Evolutionary conservation across 2,797 vertebrate species (phyloP).

Genomic region (Tragopan temminckii): DNA sequence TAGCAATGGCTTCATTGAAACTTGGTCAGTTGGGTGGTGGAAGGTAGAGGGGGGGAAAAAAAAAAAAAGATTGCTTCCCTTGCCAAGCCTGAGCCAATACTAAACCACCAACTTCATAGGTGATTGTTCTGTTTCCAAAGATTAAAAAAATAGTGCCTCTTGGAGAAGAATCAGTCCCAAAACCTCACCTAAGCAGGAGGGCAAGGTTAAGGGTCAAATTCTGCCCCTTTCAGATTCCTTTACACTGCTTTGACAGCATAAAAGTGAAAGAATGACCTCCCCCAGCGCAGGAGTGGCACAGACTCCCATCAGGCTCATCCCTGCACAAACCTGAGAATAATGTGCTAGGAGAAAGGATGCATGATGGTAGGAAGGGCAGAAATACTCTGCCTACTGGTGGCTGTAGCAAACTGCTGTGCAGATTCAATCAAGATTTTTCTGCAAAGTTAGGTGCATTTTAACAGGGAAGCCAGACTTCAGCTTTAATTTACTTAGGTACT

Average conservation of each 20-base stretch:
- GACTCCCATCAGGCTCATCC: neutral
- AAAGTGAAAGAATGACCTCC: neutral
- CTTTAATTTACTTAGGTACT: neutral
- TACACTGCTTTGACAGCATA: neutral
- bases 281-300: neutral
- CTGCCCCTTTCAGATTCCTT: neutral
- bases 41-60: neutral
- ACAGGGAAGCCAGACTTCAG: neutral
- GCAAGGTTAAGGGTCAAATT: neutral
- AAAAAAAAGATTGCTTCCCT: neutral
- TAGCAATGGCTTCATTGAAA: neutral
- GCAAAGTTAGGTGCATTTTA: neutral
- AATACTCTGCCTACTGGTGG: fast-evolving
- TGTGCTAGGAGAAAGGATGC: fast-evolving
- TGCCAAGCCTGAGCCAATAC: neutral
- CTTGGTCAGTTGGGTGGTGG: neutral
- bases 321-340: neutral
- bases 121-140: neutral
- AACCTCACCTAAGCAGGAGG: neutral
- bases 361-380: fast-evolving
- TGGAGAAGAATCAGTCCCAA: neutral
- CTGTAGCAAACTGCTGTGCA: too few species aligned
- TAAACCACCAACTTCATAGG: neutral
- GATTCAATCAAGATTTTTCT: fast-evolving
- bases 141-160: neutral